phyloP scores from a whole-genome alignment of 2,888 invertebrate species.

The Aleiodes testaceus region DNA sequence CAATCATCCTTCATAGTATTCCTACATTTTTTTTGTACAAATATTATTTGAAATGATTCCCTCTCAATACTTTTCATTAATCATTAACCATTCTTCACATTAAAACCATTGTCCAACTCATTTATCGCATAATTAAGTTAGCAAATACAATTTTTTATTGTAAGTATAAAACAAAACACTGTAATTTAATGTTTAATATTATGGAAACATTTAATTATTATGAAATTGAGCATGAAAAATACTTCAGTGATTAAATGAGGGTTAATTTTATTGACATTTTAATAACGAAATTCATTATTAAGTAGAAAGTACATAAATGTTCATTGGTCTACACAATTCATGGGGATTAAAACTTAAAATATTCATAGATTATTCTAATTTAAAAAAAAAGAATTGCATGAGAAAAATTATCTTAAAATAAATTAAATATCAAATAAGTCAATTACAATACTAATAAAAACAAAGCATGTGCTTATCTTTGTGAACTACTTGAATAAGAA shows the following conservation, averaged over 20 bases:
- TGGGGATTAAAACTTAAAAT: background rate
- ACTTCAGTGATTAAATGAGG: background rate
- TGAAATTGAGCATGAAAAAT: background rate
- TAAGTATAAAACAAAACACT: constrained; percentile 42
- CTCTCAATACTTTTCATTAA: constrained; percentile 32
- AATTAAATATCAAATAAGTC: too few species aligned
- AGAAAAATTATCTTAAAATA: too few species aligned
- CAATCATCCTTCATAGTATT: constrained; percentile 35
- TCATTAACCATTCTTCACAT: constrained; percentile 41
- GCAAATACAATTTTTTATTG: constrained; percentile 43
- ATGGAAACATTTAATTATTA: constrained; percentile 8
- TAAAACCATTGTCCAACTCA: constrained; percentile 46
- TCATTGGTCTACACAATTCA: background rate
- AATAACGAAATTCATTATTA: too few species aligned
- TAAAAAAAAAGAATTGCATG: too few species aligned
- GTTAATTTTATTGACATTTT: too few species aligned
- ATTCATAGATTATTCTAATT: background rate
- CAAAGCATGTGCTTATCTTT: too few species aligned
- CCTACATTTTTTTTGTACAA: constrained; percentile 44
- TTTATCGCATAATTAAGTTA: constrained; percentile 35
- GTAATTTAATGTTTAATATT: constrained; percentile 16
- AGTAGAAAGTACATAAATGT: too few species aligned
- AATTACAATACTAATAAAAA: too few species aligned
- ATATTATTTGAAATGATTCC: constrained; percentile 32
- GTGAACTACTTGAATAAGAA: too few species aligned